phyloP scores from a whole-genome alignment of 2,797 vertebrate genomes.

The Sebastes aleutianus region DNA sequence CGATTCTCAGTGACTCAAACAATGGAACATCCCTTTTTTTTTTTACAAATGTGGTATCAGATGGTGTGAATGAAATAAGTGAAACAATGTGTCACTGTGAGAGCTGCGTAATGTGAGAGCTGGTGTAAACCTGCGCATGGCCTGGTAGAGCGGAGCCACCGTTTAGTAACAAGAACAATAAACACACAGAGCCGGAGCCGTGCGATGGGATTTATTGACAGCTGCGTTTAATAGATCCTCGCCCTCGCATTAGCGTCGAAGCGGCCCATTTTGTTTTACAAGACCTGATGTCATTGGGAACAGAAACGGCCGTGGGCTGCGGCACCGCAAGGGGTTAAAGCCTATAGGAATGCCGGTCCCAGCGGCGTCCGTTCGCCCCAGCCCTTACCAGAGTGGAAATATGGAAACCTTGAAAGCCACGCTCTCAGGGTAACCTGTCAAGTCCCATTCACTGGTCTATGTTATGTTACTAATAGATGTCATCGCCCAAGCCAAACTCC shows the following conservation, averaged over 20 bases:
- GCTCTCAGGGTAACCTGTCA: slow-evolving; percentile 83
- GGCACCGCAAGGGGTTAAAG: slow-evolving; percentile 66
- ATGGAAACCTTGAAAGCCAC: slow-evolving; percentile 82
- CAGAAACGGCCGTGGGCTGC: slow-evolving; percentile 22
- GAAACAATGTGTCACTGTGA: slow-evolving; percentile 65
- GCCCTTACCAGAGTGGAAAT: slow-evolving; percentile 76
- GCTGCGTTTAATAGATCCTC: slow-evolving; percentile 75
- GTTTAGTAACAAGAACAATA: slow-evolving; percentile 76
- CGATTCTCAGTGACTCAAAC: slow-evolving; percentile 50
- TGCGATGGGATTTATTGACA: slow-evolving; percentile 73
- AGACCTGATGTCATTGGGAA: slow-evolving; percentile 71
- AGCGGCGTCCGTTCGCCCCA: slow-evolving; percentile 55
- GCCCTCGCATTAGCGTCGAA: slow-evolving; percentile 40
- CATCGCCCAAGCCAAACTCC: slow-evolving; percentile 81
- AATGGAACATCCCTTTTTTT: slow-evolving; percentile 34
- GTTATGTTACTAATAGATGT: slow-evolving; percentile 83
- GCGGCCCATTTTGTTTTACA: slow-evolving; percentile 67
- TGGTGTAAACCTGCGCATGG: slow-evolving; percentile 43
- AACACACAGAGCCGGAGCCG: slow-evolving; percentile 55
- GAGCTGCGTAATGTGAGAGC: slow-evolving; percentile 44
- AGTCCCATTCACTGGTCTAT: slow-evolving; percentile 79
- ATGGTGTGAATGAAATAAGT: slow-evolving; percentile 58
- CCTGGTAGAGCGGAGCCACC: slow-evolving; percentile 58
- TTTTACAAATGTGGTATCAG: slow-evolving; percentile 33
- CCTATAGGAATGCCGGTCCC: slow-evolving; percentile 66